Evolutionary conservation across 2,113 vertebrate species (phyloP), one percentile per base, ranked within the genome.

Genomic region (Antennarius striatus): DNA sequence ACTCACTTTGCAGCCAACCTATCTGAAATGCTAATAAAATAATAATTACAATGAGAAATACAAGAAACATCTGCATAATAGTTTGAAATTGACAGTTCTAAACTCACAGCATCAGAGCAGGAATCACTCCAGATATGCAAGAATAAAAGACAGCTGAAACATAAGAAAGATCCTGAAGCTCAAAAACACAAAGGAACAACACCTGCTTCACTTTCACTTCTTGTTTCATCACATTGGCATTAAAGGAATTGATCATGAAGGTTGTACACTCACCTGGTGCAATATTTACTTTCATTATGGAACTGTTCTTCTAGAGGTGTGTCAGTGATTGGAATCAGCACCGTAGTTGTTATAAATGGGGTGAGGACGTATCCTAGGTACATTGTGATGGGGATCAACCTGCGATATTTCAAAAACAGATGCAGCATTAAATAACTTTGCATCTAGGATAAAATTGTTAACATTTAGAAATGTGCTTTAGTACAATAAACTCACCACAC

Each of bases 111-210:
- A 13, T 61, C 51, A 3, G 83, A 39, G 54, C 90, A 89, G 63
- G 67, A 29, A 46, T 90, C 80, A 4, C 12, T 68, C 75, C 70
- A 74, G 36, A 84, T 40, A 29, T 92, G 87, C 60, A 91, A 46
- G 55, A 93, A 91, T 68, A 92, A 81, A 74, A 93, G 81, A 61
- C 92, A 93, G 52, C 92, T 93, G 74, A 3, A 39, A 61, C 12
- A 57, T 52, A 39, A 67, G 30, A 65, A 53, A 53, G 73, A 70
- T 61, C 5, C 56, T n/a, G 67, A 36, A 30, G 8, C 55, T 75
- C 2, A 51, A 36, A 48, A 42, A 15, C 4, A 12, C 13, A 11
- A 0, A 10, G 2, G 36, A 54, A 55, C 11, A 46, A 15, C 22
- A 50, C 1, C 0, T 10, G 13, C 58, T 69, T 71, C 4, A 22